These are phyloP conservation scores for Chrosomus eos DNA, from an alignment of 2,797 vertebrate genomes.

Conservation along the genomic window DNA sequence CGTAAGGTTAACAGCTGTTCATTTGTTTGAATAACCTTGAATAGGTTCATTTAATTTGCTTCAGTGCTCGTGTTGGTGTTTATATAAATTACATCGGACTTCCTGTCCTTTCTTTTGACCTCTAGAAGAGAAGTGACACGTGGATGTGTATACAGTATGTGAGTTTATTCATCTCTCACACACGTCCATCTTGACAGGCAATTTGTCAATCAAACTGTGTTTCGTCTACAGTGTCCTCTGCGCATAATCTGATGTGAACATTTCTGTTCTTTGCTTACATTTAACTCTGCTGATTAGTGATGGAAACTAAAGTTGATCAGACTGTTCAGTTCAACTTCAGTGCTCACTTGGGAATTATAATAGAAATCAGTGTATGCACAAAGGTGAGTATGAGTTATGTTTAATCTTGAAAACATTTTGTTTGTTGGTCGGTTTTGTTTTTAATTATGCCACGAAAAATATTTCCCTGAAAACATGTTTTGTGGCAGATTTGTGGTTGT, in stretches of 20 bases:
- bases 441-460: neutral
- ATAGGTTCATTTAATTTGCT: conserved; percentile 59
- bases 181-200: neutral
- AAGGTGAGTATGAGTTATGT: neutral
- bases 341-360: neutral
- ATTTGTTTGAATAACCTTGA: conserved; percentile 52
- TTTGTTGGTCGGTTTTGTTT: neutral
- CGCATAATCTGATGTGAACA: neutral
- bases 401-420: neutral
- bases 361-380: neutral
- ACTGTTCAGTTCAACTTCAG: neutral
- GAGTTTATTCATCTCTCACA: neutral
- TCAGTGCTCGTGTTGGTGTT: conserved; percentile 22
- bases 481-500: conserved; percentile 26
- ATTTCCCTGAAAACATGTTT: conserved; percentile 6
- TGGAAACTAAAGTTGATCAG: neutral
- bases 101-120: conserved; percentile 26
- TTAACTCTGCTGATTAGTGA: neutral
- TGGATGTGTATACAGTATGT: neutral
- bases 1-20: conserved; percentile 19
- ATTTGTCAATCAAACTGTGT: neutral
- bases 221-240: neutral
- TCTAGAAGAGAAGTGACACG: neutral
- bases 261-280: neutral
- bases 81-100: conserved; percentile 15